These are phyloP conservation scores for Bombus waltoni DNA, from an alignment of 1,140 invertebrate genomes.

Conservation along the genomic window DNA sequence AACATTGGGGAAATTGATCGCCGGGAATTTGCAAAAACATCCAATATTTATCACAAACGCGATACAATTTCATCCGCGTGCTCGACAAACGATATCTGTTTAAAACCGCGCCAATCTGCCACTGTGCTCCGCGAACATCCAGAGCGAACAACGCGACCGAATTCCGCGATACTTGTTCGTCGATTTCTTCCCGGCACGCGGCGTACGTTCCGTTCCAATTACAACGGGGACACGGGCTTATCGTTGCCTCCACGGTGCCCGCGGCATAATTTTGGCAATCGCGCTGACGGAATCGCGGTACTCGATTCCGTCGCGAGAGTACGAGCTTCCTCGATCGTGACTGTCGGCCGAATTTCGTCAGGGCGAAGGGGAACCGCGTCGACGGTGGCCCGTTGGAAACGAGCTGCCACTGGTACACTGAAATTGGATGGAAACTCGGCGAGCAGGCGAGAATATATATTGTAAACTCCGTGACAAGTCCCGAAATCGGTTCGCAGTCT, in stretches of 20 bases:
- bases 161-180: slow-evolving; percentile 3
- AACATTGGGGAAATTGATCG: no score
- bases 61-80: neutral
- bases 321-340: slow-evolving; percentile 11
- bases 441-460: slow-evolving; percentile 45
- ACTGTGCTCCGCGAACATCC: neutral
- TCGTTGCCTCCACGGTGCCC: no score
- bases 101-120: neutral
- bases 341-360: slow-evolving; percentile 37
- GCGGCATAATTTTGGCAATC: slow-evolving; percentile 8
- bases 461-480: slow-evolving; percentile 57
- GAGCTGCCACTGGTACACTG: slow-evolving; percentile 10
- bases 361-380: neutral
- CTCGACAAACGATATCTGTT: neutral
- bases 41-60: neutral
- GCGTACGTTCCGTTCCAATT: slow-evolving; percentile 12
- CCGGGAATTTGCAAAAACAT: neutral
- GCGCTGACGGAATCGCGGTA: neutral
- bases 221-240: neutral
- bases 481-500: slow-evolving; percentile 52
- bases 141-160: neutral
- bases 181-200: neutral
- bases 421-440: slow-evolving; percentile 55
- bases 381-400: slow-evolving; percentile 35
- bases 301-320: slow-evolving; percentile 18